These are phyloP conservation scores for Pseudolycoriella hygida DNA, from an alignment of 2,888 invertebrate genomes.

Conservation along the genomic window DNA sequence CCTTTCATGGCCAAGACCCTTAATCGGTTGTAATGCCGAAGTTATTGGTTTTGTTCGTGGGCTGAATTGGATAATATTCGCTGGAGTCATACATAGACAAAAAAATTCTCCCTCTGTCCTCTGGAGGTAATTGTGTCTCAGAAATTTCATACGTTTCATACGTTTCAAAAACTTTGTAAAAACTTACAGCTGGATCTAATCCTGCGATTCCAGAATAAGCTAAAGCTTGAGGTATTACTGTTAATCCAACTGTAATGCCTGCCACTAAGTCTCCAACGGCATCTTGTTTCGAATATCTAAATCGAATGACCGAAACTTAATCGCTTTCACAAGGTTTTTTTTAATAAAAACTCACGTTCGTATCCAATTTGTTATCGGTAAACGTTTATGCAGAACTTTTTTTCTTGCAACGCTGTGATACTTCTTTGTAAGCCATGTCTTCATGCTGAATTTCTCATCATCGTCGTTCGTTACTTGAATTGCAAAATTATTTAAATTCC, in stretches of 20 bases:
- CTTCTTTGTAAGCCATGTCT: constrained; percentile 31
- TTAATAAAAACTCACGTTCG: constrained; percentile 32
- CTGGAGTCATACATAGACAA: no score
- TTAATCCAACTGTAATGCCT: constrained; percentile 68
- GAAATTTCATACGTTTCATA: background rate
- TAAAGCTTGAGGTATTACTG: constrained; percentile 56
- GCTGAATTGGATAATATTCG: no score
- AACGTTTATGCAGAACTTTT: constrained; percentile 52
- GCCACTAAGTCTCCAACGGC: constrained; percentile 78
- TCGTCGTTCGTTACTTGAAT: constrained; percentile 31
- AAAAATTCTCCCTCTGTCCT: no score
- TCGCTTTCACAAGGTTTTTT: background rate
- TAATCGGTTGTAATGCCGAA: no score
- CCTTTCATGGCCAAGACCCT: no score
- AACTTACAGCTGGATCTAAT: constrained; percentile 44
- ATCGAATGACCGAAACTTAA: no score
- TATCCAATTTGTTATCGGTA: constrained; percentile 63
- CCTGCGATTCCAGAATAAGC: constrained; percentile 70
- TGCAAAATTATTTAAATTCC: background rate
- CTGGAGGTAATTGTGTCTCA: no score
- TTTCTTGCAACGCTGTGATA: constrained; percentile 17
- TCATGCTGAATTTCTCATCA: constrained; percentile 18
- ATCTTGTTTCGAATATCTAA: constrained; percentile 48
- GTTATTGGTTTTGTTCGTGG: no score
- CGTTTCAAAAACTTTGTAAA: background rate